A percentile compares a stretch with the other conserved stretches of the same genome.
These are phyloP conservation scores for Diloba caeruleocephala DNA, from an alignment of 2,888 invertebrate species.

Conservation along the genomic window DNA sequence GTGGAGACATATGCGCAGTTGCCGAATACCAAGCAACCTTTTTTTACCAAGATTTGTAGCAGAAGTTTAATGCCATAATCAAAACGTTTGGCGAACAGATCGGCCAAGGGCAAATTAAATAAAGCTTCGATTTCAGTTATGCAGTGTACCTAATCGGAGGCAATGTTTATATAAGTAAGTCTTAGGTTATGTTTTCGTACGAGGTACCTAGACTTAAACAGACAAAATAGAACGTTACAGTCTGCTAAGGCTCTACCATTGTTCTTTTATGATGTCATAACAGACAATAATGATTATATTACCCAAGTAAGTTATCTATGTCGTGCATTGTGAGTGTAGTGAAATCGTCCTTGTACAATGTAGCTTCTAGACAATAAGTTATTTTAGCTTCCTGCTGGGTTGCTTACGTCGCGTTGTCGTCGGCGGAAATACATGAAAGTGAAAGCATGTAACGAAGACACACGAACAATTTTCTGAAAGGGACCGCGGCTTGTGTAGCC, in stretches of 20 bases:
- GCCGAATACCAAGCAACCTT: no score
- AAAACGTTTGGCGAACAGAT: no score
- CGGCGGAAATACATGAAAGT: slow-evolving; percentile 78
- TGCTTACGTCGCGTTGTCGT: slow-evolving; percentile 56
- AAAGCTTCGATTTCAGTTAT: no score
- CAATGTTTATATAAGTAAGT: neutral
- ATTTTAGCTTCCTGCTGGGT: slow-evolving; percentile 70
- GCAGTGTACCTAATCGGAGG: no score
- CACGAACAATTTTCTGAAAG: slow-evolving; percentile 42
- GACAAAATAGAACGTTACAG: slow-evolving; percentile 19
- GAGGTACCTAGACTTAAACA: slow-evolving; percentile 27
- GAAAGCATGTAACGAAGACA: slow-evolving; percentile 67
- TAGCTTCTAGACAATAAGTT: slow-evolving; percentile 72
- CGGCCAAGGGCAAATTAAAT: no score
- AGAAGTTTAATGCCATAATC: no score
- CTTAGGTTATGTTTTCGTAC: slow-evolving; percentile 20
- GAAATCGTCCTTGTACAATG: slow-evolving; percentile 83
- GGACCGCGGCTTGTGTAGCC: slow-evolving; percentile 15
- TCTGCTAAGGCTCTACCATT: slow-evolving; percentile 50
- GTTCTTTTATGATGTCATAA: slow-evolving; percentile 70
- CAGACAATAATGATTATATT: slow-evolving; percentile 63
- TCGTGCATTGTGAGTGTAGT: slow-evolving; percentile 64
- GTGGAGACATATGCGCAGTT: no score
- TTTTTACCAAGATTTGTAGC: no score
- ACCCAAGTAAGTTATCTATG: slow-evolving; percentile 60